phyloP scores from a whole-genome alignment of 2,888 invertebrate genomes.

The Trachelus tabidus region DNA sequence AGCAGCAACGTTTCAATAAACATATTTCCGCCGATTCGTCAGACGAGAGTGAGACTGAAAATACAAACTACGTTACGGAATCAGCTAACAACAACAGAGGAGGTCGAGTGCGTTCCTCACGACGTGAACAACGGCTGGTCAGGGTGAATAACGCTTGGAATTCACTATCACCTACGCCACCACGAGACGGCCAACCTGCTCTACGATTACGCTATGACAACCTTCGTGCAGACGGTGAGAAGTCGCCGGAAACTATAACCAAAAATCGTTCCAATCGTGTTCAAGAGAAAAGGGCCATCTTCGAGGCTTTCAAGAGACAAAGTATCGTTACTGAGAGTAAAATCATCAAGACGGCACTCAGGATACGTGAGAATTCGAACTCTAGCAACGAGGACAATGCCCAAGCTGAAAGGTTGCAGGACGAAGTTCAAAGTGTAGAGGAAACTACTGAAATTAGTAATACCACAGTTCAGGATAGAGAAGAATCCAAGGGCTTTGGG shows the following conservation, averaged over 20 bases:
- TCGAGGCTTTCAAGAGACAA: conserved; percentile 54
- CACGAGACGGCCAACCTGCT: conserved; percentile 41
- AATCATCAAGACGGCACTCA: conserved; percentile 52
- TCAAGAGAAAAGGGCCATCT: conserved; percentile 50
- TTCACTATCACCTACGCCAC: conserved; percentile 40
- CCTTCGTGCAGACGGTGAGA: conserved; percentile 43
- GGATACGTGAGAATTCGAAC: conserved; percentile 51
- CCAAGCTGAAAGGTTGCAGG: conserved; percentile 58
- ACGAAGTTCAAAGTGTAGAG: conserved; percentile 54
- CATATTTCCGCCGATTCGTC: conserved; percentile 69
- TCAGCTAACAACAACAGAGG: conserved; percentile 37
- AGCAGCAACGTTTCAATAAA: conserved; percentile 70
- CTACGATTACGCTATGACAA: conserved; percentile 56
- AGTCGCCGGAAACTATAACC: conserved; percentile 20
- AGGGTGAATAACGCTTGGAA: conserved; percentile 56
- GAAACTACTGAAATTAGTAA: conserved; percentile 7
- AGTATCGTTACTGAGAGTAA: conserved; percentile 56
- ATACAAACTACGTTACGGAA: conserved; percentile 38
- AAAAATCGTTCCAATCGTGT: conserved; percentile 39
- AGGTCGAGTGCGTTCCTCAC: conserved; percentile 33
- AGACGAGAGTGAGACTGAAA: conserved; percentile 61
- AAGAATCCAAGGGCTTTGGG: conserved; percentile 68
- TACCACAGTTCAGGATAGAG: conserved; percentile 47
- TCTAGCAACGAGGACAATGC: conserved; percentile 30
- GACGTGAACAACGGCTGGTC: conserved; percentile 50